Conservation (phyloP, 1,140 invertebrate species). For the Drosophila persimilis region DNA sequence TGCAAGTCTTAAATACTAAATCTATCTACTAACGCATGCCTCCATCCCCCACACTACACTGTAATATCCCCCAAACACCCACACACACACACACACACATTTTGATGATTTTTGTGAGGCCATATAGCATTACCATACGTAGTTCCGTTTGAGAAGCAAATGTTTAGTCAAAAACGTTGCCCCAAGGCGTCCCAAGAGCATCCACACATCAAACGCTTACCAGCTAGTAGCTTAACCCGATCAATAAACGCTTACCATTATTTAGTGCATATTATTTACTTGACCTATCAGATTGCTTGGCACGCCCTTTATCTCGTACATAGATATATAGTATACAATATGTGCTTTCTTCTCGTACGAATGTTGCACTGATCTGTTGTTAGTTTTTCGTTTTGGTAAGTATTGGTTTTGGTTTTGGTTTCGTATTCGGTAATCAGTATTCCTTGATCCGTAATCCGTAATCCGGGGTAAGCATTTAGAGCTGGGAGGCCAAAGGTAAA, state of each 20-base stretch:
- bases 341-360: constrained; percentile 10
- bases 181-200: constrained; percentile 1
- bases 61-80: constrained; percentile 14
- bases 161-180: constrained; percentile 71
- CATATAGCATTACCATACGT: constrained; percentile 14
- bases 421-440: constrained; percentile 12
- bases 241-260: constrained; percentile 58
- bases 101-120: constrained; percentile 81
- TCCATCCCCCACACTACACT: constrained; percentile 22
- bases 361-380: constrained; percentile 37
- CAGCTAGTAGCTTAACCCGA: constrained; percentile 27
- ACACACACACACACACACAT: constrained; percentile 22
- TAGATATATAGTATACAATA: too few relatives aligned
- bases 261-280: constrained; percentile 32
- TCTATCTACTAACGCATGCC: constrained; percentile 21
- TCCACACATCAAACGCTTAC: constrained; percentile 1
- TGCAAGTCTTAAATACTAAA: constrained; percentile 35
- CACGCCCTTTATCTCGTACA: constrained; percentile 4
- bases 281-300: constrained; percentile 33
- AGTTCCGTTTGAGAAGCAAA: constrained; percentile 23
- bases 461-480: constrained; percentile 9
- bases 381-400: constrained; percentile 57
- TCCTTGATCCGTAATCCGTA: neutral
- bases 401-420: constrained; percentile 46
- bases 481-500: constrained; percentile 39